These are phyloP conservation scores for Nymphicus hollandicus DNA, from an alignment of 2,113 vertebrate genomes.

Conservation along the genomic window DNA sequence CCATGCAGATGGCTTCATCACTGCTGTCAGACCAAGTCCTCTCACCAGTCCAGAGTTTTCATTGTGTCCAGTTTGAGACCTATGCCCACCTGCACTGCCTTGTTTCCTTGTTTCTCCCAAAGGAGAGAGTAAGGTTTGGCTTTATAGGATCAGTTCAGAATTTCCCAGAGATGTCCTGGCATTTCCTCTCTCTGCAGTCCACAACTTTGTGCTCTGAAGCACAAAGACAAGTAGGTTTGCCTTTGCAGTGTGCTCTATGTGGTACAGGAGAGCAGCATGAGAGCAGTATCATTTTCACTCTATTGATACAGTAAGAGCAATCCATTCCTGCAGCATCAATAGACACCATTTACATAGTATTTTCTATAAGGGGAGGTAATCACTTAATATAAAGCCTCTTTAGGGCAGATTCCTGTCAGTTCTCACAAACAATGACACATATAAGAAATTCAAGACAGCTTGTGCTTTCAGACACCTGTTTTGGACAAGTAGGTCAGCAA, in stretches of 20 bases:
- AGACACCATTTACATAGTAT: not conserved
- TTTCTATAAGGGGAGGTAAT: not conserved
- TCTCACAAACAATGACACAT: not conserved
- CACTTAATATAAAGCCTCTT: not conserved
- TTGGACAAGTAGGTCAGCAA: not conserved
- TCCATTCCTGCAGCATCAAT: not conserved
- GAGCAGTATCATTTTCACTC: not conserved
- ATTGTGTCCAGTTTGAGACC: not conserved
- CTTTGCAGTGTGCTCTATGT: not conserved
- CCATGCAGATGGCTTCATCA: not conserved
- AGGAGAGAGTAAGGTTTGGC: not conserved
- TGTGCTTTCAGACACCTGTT: not conserved
- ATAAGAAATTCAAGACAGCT: not conserved
- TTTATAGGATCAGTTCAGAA: not conserved
- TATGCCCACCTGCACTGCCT: not conserved
- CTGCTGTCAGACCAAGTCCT: not conserved
- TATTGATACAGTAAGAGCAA: fast-evolving
- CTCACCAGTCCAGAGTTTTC: not conserved
- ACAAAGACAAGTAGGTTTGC: not conserved
- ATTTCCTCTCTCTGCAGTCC: not conserved
- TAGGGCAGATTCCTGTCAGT: not conserved
- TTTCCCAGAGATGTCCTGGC: not conserved
- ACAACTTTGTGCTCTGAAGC: not conserved
- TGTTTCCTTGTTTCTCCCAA: not conserved
- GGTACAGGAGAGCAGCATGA: not conserved